Percentiles rank a stretch among this genome's conserved stretches.
These are phyloP conservation scores for Brachyptera risi DNA, from an alignment of 2,888 invertebrate genomes.

Conservation along the genomic window DNA sequence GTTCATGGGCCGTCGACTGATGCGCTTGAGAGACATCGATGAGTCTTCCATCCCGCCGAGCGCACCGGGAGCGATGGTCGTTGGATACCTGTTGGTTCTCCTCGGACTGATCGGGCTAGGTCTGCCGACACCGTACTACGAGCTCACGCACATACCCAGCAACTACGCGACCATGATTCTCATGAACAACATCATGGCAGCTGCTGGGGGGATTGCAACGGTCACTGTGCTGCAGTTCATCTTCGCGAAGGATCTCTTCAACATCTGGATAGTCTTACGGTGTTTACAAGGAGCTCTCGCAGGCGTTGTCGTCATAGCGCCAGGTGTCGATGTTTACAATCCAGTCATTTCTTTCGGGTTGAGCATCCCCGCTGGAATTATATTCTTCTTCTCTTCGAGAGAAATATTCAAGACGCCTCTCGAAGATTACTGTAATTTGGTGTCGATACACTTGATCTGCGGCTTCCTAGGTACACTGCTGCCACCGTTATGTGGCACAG, in stretches of 20 bases:
- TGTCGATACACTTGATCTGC: slow-evolving; percentile 40
- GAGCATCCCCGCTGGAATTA: slow-evolving; percentile 36
- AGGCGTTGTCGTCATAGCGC: slow-evolving; percentile 41
- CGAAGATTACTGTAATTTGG: slow-evolving; percentile 44
- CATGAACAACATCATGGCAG: slow-evolving; percentile 36
- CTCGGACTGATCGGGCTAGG: slow-evolving; percentile 41
- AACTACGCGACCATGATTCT: slow-evolving; percentile 29
- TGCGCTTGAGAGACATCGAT: slow-evolving; percentile 41
- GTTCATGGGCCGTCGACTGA: slow-evolving; percentile 41
- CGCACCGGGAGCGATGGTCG: slow-evolving; percentile 39
- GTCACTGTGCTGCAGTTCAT: slow-evolving; percentile 29
- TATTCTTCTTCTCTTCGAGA: slow-evolving; percentile 38
- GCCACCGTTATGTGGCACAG: background rate
- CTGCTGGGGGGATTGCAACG: slow-evolving; percentile 32
- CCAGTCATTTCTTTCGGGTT: slow-evolving; percentile 37
- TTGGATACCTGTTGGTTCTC: slow-evolving; percentile 43
- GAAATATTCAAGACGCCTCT: slow-evolving; percentile 40
- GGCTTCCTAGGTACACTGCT: slow-evolving; percentile 40
- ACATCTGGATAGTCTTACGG: slow-evolving; percentile 43
- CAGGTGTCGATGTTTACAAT: slow-evolving; percentile 41
- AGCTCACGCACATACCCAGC: slow-evolving; percentile 14
- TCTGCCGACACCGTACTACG: slow-evolving; percentile 33
- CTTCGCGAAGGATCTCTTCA: slow-evolving; percentile 32
- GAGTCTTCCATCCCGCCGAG: slow-evolving; percentile 41
- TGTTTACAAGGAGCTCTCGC: slow-evolving; percentile 43